phyloP scores from a whole-genome alignment of 2,888 invertebrate species.

The Meta bourneti region DNA sequence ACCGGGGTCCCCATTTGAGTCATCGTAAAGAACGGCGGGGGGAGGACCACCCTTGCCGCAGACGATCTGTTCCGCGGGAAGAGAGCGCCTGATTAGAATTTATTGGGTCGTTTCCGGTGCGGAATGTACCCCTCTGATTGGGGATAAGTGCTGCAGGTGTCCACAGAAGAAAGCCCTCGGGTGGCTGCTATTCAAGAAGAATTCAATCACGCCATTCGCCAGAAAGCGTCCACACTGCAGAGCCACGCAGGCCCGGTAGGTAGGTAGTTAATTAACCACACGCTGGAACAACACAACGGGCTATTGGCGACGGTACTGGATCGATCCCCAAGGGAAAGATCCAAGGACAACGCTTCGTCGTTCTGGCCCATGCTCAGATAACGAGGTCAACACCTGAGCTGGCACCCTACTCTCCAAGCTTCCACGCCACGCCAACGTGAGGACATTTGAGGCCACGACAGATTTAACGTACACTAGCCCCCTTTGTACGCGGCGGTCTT shows the following conservation, averaged over 20 bases:
- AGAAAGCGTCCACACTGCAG: neutral
- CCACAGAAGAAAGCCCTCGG: neutral
- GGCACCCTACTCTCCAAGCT: too few relatives aligned
- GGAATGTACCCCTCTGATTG: conserved; percentile 21
- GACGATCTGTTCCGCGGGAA: neutral
- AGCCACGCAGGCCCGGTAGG: neutral
- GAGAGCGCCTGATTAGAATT: conserved; percentile 43
- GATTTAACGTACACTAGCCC: too few relatives aligned
- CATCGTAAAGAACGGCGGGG: neutral
- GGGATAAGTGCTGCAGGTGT: neutral
- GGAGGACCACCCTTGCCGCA: neutral
- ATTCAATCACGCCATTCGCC: neutral
- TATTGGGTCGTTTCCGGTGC: conserved; percentile 46
- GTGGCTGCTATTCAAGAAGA: neutral
- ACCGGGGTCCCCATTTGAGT: neutral
- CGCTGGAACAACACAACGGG: neutral
- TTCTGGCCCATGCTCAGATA: too few relatives aligned
- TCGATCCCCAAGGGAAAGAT: neutral
- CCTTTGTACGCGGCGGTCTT: too few relatives aligned
- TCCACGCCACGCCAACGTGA: too few relatives aligned
- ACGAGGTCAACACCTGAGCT: too few relatives aligned
- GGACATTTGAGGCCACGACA: too few relatives aligned
- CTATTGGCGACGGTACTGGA: neutral
- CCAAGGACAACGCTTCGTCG: too few relatives aligned
- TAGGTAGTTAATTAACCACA: neutral